A percentile compares a stretch with the other conserved stretches of the same genome.
Evolutionary conservation across 2,888 invertebrate species (phyloP).

Genomic region (Tricholauxania praeusta): DNA sequence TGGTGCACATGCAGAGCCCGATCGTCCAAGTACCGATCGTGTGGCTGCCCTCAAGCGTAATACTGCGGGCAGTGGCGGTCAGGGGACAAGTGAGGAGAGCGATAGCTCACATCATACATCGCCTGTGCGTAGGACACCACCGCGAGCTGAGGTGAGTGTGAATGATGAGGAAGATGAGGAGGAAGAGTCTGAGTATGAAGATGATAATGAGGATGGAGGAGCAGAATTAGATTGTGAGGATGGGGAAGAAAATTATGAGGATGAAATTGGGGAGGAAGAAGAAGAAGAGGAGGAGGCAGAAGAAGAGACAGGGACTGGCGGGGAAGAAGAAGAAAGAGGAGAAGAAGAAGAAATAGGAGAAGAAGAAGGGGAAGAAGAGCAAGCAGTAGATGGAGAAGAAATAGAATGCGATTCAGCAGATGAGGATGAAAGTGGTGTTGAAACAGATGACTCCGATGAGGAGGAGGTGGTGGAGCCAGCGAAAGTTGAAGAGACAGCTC

Average conservation of each 20-base stretch:
- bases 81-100: constrained; percentile 69
- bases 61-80: constrained; percentile 48
- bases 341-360: constrained; percentile 38
- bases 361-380: constrained; percentile 32
- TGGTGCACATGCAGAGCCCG: constrained; percentile 69
- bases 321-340: constrained; percentile 48
- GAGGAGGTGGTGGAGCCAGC: constrained; percentile 17
- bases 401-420: constrained; percentile 17
- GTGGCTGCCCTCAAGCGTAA: constrained; percentile 69
- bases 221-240: constrained; percentile 32
- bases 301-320: constrained; percentile 37
- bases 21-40: constrained; percentile 70
- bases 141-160: constrained; percentile 83
- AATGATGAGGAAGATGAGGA: constrained; percentile 62
- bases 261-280: constrained; percentile 29
- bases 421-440: constrained; percentile 18
- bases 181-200: constrained; percentile 26
- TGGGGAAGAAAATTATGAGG: constrained; percentile 44
- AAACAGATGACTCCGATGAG: constrained; percentile 32
- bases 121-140: constrained; percentile 77
- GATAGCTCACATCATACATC: constrained; percentile 71
- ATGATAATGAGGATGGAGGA: constrained; percentile 19
- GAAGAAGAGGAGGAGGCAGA: constrained; percentile 34
- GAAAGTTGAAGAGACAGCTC: background rate
- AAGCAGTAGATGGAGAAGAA: constrained; percentile 27